Evolutionary conservation across 1,140 invertebrate species (phyloP).

Genomic region (Drosophila seguyi): DNA sequence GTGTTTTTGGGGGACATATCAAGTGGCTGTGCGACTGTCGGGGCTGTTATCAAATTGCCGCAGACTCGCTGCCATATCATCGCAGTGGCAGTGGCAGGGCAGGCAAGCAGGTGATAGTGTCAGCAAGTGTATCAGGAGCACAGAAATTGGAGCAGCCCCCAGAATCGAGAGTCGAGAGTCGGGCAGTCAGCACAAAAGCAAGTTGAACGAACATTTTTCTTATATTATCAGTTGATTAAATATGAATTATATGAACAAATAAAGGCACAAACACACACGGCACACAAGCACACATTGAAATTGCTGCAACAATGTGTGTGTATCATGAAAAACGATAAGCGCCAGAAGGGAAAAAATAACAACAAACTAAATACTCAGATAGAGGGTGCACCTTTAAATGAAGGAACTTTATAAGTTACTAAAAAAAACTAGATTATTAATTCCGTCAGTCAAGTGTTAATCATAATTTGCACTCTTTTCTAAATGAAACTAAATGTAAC

Average conservation of each 20-base stretch:
- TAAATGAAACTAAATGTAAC: slow-evolving; percentile 10
- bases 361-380: slow-evolving; percentile 16
- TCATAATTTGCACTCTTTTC: slow-evolving; percentile 28
- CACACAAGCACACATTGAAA: slow-evolving; percentile 7
- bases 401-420: background rate
- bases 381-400: slow-evolving; percentile 51
- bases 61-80: slow-evolving; percentile 7
- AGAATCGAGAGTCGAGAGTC: background rate
- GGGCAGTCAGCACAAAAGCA: slow-evolving; percentile 55
- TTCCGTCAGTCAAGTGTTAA: slow-evolving; percentile 18
- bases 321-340: slow-evolving; percentile 69
- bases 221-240: slow-evolving; percentile 82
- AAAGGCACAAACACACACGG: slow-evolving; percentile 33
- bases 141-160: slow-evolving; percentile 70
- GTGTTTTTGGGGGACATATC: slow-evolving; percentile 38
- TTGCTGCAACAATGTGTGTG: slow-evolving; percentile 10
- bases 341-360: slow-evolving; percentile 52
- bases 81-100: too few relatives aligned
- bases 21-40: slow-evolving; percentile 26
- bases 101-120: slow-evolving; percentile 79
- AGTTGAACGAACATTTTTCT: slow-evolving; percentile 42
- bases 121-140: slow-evolving; percentile 67
- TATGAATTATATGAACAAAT: slow-evolving; percentile 79
- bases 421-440: slow-evolving; percentile 3
- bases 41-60: slow-evolving; percentile 42